Percentiles rank a stretch among this genome's conserved stretches.
These are phyloP conservation scores for Elegia similella DNA, from an alignment of 2,888 invertebrate species.

Conservation along the genomic window DNA sequence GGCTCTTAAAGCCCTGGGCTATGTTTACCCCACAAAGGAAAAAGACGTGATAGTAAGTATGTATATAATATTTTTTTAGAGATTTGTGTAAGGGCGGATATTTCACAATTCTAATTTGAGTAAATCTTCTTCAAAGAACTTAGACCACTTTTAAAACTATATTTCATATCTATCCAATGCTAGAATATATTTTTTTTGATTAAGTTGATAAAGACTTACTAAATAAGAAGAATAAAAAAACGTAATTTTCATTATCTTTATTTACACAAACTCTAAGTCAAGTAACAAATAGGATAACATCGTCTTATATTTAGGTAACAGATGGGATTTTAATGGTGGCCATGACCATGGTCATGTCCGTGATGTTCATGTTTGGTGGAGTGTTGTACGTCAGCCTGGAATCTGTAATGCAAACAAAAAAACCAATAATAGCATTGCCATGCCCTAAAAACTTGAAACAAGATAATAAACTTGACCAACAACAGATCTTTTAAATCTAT, in stretches of 20 bases:
- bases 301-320: neutral
- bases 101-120: too few species aligned
- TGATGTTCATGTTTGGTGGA: slow-evolving; percentile 20
- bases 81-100: too few species aligned
- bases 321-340: slow-evolving; percentile 7
- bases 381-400: slow-evolving; percentile 21
- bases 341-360: slow-evolving; percentile 1
- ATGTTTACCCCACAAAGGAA: too few species aligned
- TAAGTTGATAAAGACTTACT: neutral
- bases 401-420: slow-evolving; percentile 13
- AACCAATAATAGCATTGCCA: neutral
- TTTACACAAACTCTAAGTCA: neutral
- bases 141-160: too few species aligned
- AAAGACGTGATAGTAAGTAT: too few species aligned
- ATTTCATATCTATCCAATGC: too few species aligned
- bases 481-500: too few species aligned
- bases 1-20: too few species aligned
- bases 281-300: neutral
- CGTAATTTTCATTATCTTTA: neutral
- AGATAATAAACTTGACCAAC: too few species aligned
- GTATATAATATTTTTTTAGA: too few species aligned
- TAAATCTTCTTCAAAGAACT: too few species aligned
- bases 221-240: neutral
- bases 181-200: neutral
- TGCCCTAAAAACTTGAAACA: too few species aligned